Conservation (phyloP, 2,888 invertebrate species). For the Fragum sueziense region DNA sequence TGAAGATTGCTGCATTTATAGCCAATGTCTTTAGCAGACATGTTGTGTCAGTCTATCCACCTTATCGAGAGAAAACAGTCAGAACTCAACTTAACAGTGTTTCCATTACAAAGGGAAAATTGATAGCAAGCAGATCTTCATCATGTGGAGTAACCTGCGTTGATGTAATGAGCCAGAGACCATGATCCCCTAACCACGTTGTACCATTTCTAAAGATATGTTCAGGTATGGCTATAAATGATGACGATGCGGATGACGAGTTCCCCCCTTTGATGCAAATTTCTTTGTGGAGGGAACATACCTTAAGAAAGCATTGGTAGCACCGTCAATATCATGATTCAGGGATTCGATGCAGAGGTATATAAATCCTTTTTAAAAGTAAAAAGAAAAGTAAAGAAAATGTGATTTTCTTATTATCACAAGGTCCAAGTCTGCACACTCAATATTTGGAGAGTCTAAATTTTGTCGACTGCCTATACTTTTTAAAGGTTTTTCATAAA, state of each 20-base stretch:
- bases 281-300: not conserved
- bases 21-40: constrained; percentile 6
- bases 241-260: not conserved
- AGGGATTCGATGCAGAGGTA: not conserved
- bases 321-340: not conserved
- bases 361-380: not conserved
- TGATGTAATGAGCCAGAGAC: constrained; percentile 14
- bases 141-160: constrained; percentile 33
- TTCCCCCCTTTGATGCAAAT: not conserved
- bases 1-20: constrained; percentile 35
- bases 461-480: not conserved
- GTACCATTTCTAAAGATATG: constrained; percentile 25
- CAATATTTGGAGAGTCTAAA: not conserved
- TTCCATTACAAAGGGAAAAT: constrained; percentile 13
- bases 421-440: not conserved
- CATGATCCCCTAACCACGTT: constrained; percentile 29
- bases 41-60: constrained; percentile 30
- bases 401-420: not conserved
- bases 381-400: not conserved
- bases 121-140: constrained; percentile 9
- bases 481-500: not conserved
- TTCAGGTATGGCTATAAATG: not conserved
- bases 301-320: not conserved
- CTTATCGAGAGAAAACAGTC: constrained; percentile 22
- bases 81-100: constrained; percentile 24